Evolutionary conservation across 2,888 invertebrate species (phyloP), one percentile per base, ranked within the genome.

Genomic region (Alcis repandata): DNA sequence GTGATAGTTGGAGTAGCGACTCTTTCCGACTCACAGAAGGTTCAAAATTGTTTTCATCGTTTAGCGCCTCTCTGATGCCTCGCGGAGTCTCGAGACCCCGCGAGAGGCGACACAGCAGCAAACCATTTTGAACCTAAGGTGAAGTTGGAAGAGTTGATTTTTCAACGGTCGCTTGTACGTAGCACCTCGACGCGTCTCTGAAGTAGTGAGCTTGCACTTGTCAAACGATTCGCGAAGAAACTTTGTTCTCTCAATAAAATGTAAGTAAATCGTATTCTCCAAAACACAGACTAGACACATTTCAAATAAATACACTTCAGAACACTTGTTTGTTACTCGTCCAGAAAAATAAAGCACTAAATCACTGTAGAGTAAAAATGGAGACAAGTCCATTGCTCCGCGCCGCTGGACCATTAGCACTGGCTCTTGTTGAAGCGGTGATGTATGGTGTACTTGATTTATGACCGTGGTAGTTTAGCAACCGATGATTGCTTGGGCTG

Each of bases 381-480:
- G 63, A 68, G 66, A 62, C 71, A 71, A 70, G 69, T 79, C 76
- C 82, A 82, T 73, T 77, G 77, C 75, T 63, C 71, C 73, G 69
- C 73, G 76, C 80, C 75, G 76, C 75, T 70, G 70, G 73, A 71
- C 84, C 83, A 84, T 83, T 84, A 83, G 78, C 64, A 70, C 68
- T 48, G 59, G 59, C 74, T 74, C 75, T 70, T 76, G 79, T 63
- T 63, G 74, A 74, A 77, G 59, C 73, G 70, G 75, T 83, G 83
- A 84, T 83, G 83, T 83, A 83, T 76, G 60, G 71, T 51, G 70
- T 45, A 43, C 76, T 75, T 84, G 84, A 84, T 84, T 83, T 84
- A 84, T 80, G 68, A 69, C 41, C 53, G 41, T 60, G 62, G 66
- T 66, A 68, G 63, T 69, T 67, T 65, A 67, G 60, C 60, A 49